Percentiles rank a stretch among this genome's conserved stretches.
Evolutionary conservation across 2,797 vertebrate species (phyloP).

Genomic region (Heliangelus exortis): DNA sequence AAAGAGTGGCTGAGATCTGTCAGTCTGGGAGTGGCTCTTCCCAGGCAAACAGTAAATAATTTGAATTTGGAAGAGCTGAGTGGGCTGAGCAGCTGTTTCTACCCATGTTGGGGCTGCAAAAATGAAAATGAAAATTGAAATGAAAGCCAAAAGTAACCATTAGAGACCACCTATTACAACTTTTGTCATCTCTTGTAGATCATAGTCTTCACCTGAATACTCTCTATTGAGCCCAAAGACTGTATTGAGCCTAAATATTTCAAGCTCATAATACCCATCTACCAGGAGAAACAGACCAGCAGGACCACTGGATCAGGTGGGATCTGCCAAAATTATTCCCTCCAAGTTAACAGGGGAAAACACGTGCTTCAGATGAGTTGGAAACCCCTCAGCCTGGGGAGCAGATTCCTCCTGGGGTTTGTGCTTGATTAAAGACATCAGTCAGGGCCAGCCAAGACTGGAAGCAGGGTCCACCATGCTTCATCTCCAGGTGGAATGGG

Average conservation of each 20-base stretch:
- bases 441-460: background rate
- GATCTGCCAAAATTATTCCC: background rate
- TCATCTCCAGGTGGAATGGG: background rate
- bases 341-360: rapidly evolving
- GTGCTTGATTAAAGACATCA: background rate
- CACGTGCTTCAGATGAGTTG: background rate
- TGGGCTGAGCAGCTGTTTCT: no score
- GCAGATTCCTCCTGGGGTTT: rapidly evolving
- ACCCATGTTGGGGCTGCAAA: no score
- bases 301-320: background rate
- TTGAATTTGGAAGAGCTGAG: no score
- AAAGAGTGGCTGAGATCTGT: no score
- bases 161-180: no score
- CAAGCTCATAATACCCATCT: background rate
- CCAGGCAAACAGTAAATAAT: no score
- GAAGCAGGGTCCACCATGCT: background rate
- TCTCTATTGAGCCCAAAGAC: no score
- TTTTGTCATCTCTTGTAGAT: no score
- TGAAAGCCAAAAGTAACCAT: no score
- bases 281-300: background rate
- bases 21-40: no score
- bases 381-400: background rate
- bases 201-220: no score
- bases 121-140: no score
- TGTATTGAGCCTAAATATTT: background rate